Evolutionary conservation across 2,888 invertebrate genomes (phyloP), one percentile per base, ranked within the genome.

Genomic region (Sipunculus nudus): DNA sequence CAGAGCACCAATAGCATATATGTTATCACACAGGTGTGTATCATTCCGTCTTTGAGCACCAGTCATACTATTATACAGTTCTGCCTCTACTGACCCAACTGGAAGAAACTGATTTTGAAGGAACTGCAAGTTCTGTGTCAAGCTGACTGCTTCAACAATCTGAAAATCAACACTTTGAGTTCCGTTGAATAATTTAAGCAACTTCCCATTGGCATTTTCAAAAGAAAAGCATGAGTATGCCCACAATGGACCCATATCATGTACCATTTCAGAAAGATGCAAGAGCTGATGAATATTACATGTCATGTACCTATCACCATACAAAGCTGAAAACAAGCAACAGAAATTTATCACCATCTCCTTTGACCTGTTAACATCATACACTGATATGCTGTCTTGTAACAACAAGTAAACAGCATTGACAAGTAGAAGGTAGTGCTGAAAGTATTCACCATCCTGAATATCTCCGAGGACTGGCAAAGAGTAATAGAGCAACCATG

Each of bases 201-300:
- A 31, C 28, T 59, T 59, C 3, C 48, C 53, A 53, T 63, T 63
- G 8, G 59, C 26, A 26, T 53, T 53, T 38, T 63, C 63, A 50
- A 47, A 63, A 23, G 46, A 59, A 38, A 63, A 63, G 39, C 53
- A 62, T 2, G 53, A 59, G 26, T 59, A 48, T 26, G 35, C 35
- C 48, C 49, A 58, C 21, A 58, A 31, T 8, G 58, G 58, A 21
- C 58, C 58, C n/a, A 41, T 28, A n/a, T 43, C 45, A 10, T 25
- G 4, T 3, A 58, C 58, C 32, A 41, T 58, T 2, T 58, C 35
- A 16, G 19, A 8, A n/a, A 49, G 32, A 25, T 57, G 57, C 21
- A 57, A 26, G 41, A 57, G 40, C 19, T 23, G 32, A 26, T 57
- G 57, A 3, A 49, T 40, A 50, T 57, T 57, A 4, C 29, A 57